These are phyloP conservation scores for Magallana angulata DNA, from an alignment of 1,140 invertebrate genomes.

Conservation along the genomic window DNA sequence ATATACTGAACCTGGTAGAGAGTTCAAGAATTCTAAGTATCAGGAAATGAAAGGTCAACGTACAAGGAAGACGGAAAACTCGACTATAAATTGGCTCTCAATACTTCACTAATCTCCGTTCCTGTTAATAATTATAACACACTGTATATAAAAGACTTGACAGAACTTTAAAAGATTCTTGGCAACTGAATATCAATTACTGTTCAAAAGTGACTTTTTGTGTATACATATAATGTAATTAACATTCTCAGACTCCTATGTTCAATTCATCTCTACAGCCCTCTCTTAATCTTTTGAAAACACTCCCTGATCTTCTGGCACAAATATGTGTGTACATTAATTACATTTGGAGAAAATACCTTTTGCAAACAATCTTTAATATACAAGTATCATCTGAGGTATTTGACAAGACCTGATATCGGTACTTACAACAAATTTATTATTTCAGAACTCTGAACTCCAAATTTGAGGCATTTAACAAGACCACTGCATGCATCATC, in stretches of 20 bases:
- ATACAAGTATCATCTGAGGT: too few relatives aligned
- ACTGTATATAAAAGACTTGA: neutral
- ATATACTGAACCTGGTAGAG: neutral
- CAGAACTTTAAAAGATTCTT: neutral
- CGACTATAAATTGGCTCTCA: neutral
- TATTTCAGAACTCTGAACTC: too few relatives aligned
- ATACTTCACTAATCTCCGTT: neutral
- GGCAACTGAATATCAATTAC: constrained; percentile 11
- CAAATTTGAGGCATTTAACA: too few relatives aligned
- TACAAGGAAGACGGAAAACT: neutral
- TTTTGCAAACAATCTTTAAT: too few relatives aligned
- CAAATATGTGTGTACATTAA: too few relatives aligned
- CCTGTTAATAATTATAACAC: constrained; percentile 24
- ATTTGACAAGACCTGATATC: too few relatives aligned
- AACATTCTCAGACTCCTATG: neutral
- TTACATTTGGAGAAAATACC: too few relatives aligned
- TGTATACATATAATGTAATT: neutral
- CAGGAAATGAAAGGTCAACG: neutral
- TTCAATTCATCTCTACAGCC: too few relatives aligned
- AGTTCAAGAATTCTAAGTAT: neutral
- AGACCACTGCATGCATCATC: too few relatives aligned
- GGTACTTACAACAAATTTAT: too few relatives aligned
- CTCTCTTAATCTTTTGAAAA: too few relatives aligned
- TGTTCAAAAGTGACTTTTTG: constrained; percentile 3
- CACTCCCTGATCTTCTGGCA: too few relatives aligned